Evolutionary conservation across 2,113 vertebrate species (phyloP).

Genomic region (Pseudopodoces humilis): DNA sequence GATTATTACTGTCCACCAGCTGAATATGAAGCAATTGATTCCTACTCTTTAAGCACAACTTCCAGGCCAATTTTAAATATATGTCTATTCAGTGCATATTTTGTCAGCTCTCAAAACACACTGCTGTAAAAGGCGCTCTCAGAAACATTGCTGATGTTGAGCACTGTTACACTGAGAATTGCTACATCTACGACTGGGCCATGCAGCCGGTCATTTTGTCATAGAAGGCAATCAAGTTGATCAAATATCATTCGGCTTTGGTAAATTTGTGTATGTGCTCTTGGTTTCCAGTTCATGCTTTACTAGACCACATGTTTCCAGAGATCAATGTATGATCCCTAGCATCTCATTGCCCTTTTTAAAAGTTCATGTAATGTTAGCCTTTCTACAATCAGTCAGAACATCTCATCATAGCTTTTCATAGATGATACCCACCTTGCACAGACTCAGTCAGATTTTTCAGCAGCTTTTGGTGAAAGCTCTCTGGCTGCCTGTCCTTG

Average conservation of each 20-base stretch:
- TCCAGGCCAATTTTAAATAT: neutral
- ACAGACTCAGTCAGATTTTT: neutral
- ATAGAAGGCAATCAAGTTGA: neutral
- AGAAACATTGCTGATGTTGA: neutral
- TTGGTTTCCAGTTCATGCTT: neutral
- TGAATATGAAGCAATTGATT: neutral
- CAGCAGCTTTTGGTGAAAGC: neutral
- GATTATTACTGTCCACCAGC: neutral
- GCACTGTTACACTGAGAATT: neutral
- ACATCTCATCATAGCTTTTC: neutral
- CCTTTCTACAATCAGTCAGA: neutral
- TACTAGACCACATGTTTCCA: neutral
- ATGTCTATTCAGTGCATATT: neutral
- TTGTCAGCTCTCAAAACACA: neutral
- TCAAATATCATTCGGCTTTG: neutral
- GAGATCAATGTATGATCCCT: neutral
- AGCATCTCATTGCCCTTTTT: neutral
- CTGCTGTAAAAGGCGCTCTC: neutral
- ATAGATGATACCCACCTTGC: neutral
- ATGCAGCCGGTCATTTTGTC: neutral
- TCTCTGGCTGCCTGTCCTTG: neutral
- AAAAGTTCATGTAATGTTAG: neutral
- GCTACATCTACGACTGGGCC: neutral
- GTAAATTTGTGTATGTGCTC: neutral
- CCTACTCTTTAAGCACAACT: neutral